Percentiles rank a stretch among this genome's conserved stretches.
These are phyloP conservation scores for Drosophila lacertosa DNA, from an alignment of 1,140 invertebrate genomes.

Conservation along the genomic window DNA sequence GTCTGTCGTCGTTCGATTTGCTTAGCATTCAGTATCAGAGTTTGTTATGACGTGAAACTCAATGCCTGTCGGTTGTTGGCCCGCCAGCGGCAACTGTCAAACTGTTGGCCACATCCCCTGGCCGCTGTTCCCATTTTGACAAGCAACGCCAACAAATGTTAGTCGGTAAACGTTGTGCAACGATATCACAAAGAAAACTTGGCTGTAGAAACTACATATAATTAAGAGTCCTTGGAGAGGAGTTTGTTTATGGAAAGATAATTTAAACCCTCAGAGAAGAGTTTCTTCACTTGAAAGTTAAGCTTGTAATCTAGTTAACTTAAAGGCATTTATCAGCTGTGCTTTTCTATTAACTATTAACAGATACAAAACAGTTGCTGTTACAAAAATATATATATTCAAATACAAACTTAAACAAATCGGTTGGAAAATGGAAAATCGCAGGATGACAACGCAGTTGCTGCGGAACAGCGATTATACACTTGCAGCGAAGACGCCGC, in stretches of 20 bases:
- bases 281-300: too few relatives aligned
- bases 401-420: not conserved
- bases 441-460: not conserved
- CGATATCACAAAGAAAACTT: conserved; percentile 25
- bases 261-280: too few relatives aligned
- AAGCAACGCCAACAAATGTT: conserved; percentile 8
- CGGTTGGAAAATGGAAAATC: not conserved
- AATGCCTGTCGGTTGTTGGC: conserved; percentile 14
- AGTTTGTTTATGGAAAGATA: too few relatives aligned
- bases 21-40: conserved; percentile 8
- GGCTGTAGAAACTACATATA: not conserved
- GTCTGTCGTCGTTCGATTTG: not conserved
- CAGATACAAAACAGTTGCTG: too few relatives aligned
- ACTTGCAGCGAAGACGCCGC: not conserved
- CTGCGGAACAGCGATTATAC: not conserved
- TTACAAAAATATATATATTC: not conserved
- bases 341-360: not conserved
- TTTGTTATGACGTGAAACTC: conserved; percentile 28
- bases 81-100: too few relatives aligned
- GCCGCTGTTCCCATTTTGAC: conserved; percentile 11
- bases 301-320: not conserved
- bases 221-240: not conserved
- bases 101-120: not conserved
- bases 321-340: not conserved
- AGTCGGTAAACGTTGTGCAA: conserved; percentile 29